Evolutionary conservation across 1,140 invertebrate genomes (phyloP).

Genomic region (Phymorhynchus buccinoides): DNA sequence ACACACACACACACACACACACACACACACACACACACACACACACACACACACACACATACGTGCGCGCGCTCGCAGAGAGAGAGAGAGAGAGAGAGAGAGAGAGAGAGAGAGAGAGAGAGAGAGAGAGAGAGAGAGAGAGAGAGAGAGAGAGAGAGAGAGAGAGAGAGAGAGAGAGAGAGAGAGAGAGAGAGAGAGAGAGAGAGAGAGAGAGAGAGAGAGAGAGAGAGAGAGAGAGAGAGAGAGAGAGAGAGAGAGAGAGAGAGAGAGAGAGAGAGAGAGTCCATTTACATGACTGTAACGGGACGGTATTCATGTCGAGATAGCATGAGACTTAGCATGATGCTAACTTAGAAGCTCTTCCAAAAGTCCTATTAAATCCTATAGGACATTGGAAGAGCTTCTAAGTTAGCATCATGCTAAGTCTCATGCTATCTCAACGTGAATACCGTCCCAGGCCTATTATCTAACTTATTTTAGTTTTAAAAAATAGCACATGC

Average conservation of each 20-base stretch:
- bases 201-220: not conserved
- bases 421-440: no score
- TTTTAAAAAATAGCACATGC: no score
- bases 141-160: not conserved
- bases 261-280: not conserved
- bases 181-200: not conserved
- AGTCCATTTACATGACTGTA: no score
- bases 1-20: not conserved
- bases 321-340: no score
- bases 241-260: not conserved
- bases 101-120: not conserved
- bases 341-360: no score
- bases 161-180: not conserved
- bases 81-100: not conserved
- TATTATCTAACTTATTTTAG: no score
- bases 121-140: not conserved
- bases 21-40: conserved; percentile 33
- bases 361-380: no score
- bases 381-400: no score
- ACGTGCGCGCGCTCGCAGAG: not conserved
- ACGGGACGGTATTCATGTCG: no score
- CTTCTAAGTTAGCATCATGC: no score
- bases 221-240: no score
- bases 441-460: no score
- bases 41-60: conserved; percentile 30